Evolutionary conservation across 2,113 vertebrate species (phyloP), one percentile per base, ranked within the genome.

Genomic region (Alouatta palliata): DNA sequence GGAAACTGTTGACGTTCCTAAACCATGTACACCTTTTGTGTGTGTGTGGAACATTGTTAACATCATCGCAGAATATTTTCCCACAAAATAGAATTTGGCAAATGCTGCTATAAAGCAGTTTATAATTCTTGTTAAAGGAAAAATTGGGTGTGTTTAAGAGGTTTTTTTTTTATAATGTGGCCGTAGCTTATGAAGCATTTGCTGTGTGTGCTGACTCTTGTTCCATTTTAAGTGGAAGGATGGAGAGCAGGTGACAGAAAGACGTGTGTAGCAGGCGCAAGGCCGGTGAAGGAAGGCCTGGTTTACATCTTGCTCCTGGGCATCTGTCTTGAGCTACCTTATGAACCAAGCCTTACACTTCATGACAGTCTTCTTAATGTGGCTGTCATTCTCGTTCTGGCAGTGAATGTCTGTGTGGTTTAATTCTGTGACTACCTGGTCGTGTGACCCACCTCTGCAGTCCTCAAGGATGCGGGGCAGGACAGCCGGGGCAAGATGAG

Each of bases 81-180:
- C 49, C 83, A 79, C 8, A 32, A 47, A 95, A 88, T 37, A 92
- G 93, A 94, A 90, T 92, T 87, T 1, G 8, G 20, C 37, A 94
- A 97, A 88, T 58, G 14, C 54, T 77, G 58, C 45, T 93, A 32
- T 76, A 32, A 94, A 40, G 88, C 81, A 37, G 86, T 83, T 88
- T 88, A 61, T 61, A 79, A 83, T 90, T 95, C 7, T 80, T 96
- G 93, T 87, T 71, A 71, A 82, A 91, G 52, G 52, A 75, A 95
- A 87, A n/a, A 30, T 47, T 37, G 52, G n/a, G 11, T 49, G 8
- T 23, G 8, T 80, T 68, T 87, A 47, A 68, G 47, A 19, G 40
- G n/a, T n/a, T n/a, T 71, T 85, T 75, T 89, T 89, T 95, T 75
- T 30, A 35, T n/a, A 17, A 88, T 52, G 54, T 87, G 32, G 3